Conservation (phyloP, 2,113 vertebrate genomes). For the Eolophus roseicapilla region DNA sequence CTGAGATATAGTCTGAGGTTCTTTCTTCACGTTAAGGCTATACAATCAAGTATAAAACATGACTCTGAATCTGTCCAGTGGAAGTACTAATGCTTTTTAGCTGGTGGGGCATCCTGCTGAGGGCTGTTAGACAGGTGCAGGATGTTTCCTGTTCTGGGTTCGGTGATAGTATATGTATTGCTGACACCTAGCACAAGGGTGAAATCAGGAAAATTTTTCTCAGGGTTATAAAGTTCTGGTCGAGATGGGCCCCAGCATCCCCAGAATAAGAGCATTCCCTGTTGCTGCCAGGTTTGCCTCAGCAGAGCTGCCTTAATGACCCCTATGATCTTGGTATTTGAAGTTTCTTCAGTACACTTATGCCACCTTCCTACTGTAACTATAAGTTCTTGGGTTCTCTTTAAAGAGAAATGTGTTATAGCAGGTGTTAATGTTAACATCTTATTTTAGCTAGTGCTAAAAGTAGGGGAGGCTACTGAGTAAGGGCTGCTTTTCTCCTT, state of each 20-base stretch:
- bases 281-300: not conserved
- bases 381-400: not conserved
- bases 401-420: not conserved
- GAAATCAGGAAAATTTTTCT: not conserved
- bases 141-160: not conserved
- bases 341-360: not conserved
- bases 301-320: not conserved
- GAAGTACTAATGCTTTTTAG: not conserved
- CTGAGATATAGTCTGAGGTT: not conserved
- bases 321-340: not conserved
- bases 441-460: not conserved
- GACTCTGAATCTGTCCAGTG: not conserved
- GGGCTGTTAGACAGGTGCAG: not conserved
- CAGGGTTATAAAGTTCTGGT: not conserved
- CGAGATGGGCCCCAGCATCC: not conserved
- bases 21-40: not conserved
- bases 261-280: not conserved
- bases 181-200: not conserved
- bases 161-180: not conserved
- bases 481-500: not conserved
- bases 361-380: fast-evolving
- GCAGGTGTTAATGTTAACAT: not conserved
- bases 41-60: not conserved
- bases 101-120: not conserved
- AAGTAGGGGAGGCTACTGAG: not conserved